These are phyloP conservation scores for Eidolon helvum DNA, from an alignment of 2,113 vertebrate genomes.

Conservation along the genomic window DNA sequence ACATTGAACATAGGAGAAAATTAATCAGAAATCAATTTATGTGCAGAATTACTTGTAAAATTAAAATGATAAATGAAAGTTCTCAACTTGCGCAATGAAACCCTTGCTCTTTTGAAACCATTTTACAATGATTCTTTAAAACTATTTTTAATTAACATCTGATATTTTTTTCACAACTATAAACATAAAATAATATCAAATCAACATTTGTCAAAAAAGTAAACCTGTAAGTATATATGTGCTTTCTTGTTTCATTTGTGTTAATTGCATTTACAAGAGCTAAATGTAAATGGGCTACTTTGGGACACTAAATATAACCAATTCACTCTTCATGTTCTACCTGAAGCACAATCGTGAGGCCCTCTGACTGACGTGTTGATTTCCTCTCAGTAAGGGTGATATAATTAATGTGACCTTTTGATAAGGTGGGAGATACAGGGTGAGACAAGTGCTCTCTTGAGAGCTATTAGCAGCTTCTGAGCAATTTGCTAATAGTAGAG, in stretches of 20 bases:
- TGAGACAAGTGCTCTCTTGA: constrained; percentile 85
- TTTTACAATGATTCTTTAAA: background rate
- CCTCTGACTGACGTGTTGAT: constrained; percentile 82
- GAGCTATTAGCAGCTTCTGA: constrained; percentile 85
- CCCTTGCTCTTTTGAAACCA: background rate
- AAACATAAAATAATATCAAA: background rate
- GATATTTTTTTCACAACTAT: background rate
- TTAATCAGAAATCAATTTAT: background rate
- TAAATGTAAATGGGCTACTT: constrained; percentile 17
- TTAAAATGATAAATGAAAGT: background rate
- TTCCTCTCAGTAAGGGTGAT: constrained; percentile 82
- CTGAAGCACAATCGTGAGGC: constrained; percentile 70
- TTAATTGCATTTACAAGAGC: background rate
- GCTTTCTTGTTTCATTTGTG: background rate
- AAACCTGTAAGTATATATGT: background rate
- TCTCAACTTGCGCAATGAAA: background rate
- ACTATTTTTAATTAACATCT: background rate
- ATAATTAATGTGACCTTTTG: constrained; percentile 88
- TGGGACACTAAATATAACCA: constrained; percentile 46
- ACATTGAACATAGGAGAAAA: background rate
- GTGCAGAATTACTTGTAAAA: background rate
- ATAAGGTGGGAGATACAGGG: constrained; percentile 81
- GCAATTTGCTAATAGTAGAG: constrained; percentile 82
- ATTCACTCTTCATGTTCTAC: constrained; percentile 59
- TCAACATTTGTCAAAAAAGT: background rate